Evolutionary conservation across 2,888 invertebrate species (phyloP).

Genomic region (Trichopria drosophilae): DNA sequence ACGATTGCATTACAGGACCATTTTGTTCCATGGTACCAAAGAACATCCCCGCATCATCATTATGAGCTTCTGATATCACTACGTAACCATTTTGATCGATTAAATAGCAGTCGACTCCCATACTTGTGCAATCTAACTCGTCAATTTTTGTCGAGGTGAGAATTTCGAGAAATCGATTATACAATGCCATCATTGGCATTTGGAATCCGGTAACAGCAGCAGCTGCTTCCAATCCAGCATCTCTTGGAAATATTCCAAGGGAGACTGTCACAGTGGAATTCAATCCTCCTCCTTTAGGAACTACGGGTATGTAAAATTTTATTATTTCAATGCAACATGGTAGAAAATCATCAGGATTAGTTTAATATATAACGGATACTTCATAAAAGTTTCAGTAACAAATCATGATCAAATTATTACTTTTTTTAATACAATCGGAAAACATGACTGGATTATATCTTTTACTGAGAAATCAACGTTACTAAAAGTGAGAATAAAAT

Average conservation of each 20-base stretch:
- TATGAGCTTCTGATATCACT: conserved; percentile 69
- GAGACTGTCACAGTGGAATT: conserved; percentile 77
- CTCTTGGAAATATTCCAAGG: conserved; percentile 80
- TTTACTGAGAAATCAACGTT: too few relatives aligned
- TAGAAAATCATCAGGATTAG: too few relatives aligned
- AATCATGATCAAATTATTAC: too few relatives aligned
- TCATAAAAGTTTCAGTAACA: too few relatives aligned
- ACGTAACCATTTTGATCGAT: conserved; percentile 91
- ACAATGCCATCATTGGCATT: conserved; percentile 73
- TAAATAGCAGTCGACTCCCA: conserved; percentile 74
- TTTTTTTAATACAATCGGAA: too few relatives aligned
- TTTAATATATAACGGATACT: too few relatives aligned
- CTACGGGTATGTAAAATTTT: conserved; percentile 36
- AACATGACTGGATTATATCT: too few relatives aligned
- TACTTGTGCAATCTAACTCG: conserved; percentile 47
- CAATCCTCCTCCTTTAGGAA: conserved; percentile 50
- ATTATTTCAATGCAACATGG: too few relatives aligned
- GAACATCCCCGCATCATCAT: conserved; percentile 77
- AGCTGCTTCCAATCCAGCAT: conserved; percentile 76
- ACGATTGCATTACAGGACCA: conserved; percentile 71
- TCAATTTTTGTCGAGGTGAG: conserved; percentile 55
- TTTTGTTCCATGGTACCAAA: conserved; percentile 78
- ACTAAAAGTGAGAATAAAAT: too few relatives aligned
- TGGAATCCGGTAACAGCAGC: conserved; percentile 89
- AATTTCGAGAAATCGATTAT: conserved; percentile 71